Evolutionary conservation across 1,140 invertebrate genomes (phyloP), one percentile per base, ranked within the genome.

Genomic region (Phymastichus coffea): DNA sequence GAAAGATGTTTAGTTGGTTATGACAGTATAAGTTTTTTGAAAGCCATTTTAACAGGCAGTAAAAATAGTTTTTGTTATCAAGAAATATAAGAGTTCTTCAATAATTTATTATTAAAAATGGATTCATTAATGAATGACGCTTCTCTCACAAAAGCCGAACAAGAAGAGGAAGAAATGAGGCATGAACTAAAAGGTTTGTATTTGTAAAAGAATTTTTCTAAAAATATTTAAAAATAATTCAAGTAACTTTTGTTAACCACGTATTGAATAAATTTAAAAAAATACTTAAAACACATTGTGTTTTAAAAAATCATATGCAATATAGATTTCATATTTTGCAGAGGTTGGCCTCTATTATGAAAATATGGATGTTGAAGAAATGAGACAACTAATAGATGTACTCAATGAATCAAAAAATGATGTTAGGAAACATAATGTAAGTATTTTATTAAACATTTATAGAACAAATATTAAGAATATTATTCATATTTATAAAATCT

Each of bases 141-240:
- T 12, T 15, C 37, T 2, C 35, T 17, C 14, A 25, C 41, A 4
- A 62, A 61, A 15, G 44, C 63, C 26, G 58, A 35, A 6, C 30
- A 63, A 19, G 58, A 70, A 33, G 54, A 49, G 12, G 68, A 67
- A 33, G 49, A 69, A 49, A 65, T 70, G 64, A 66, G 57, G 28
- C 44, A 63, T 22, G 51, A 64, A 30, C 57, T 72, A 7, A 48
- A 41, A 41, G 61, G 70, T 72, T 15, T 17, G 25, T 54, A 20
- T 17, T 33, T 19, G 25, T 57, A 35, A 33, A 15, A 22, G 17
- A n/a, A 15, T 41, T 49, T 38, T 33, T 33, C 28, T 33, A 33
- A 33, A 33, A 33, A 33, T 33, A n/a, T n/a, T n/a, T n/a, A n/a
- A n/a, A n/a, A n/a, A n/a, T n/a, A n/a, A n/a, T n/a, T n/a, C n/a